A percentile compares a stretch with the other conserved stretches of the same genome.
These are phyloP conservation scores for Dascyllus trimaculatus DNA, from an alignment of 2,113 vertebrate species.

Conservation along the genomic window DNA sequence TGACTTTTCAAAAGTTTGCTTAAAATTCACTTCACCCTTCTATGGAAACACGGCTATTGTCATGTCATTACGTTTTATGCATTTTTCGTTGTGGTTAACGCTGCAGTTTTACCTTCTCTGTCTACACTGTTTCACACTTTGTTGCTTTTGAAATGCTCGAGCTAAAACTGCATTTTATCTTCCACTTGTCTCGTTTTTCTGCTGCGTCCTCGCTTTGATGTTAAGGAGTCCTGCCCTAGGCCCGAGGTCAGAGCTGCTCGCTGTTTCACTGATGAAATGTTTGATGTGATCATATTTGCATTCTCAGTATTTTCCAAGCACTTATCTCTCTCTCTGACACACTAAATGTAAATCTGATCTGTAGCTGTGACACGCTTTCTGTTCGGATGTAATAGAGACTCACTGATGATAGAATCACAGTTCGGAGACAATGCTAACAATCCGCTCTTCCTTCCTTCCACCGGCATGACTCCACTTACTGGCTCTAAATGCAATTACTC, in stretches of 20 bases:
- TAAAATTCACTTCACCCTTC: too few species aligned
- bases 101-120: background rate
- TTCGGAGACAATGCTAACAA: background rate
- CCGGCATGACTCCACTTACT: constrained; percentile 42
- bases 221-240: constrained; percentile 72
- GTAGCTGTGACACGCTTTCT: constrained; percentile 1
- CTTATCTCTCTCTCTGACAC: constrained; percentile 3
- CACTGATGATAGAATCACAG: background rate
- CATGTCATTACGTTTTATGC: background rate
- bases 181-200: constrained; percentile 39
- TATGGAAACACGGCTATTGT: background rate
- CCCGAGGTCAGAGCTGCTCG: constrained; percentile 74
- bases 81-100: background rate
- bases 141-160: constrained; percentile 25
- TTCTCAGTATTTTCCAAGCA: background rate
- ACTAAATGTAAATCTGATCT: background rate
- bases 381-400: background rate
- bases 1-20: too few species aligned
- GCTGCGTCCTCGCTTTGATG: constrained; percentile 47
- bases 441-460: constrained; percentile 17
- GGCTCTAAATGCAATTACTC: constrained; percentile 37
- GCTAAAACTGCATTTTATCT: constrained; percentile 41
- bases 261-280: constrained; percentile 36
- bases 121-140: constrained; percentile 2
- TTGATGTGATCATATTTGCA: constrained; percentile 10